Base-by-base conservation (phyloP, 2,797 vertebrate species). In the Allobates femoralis region DNA sequence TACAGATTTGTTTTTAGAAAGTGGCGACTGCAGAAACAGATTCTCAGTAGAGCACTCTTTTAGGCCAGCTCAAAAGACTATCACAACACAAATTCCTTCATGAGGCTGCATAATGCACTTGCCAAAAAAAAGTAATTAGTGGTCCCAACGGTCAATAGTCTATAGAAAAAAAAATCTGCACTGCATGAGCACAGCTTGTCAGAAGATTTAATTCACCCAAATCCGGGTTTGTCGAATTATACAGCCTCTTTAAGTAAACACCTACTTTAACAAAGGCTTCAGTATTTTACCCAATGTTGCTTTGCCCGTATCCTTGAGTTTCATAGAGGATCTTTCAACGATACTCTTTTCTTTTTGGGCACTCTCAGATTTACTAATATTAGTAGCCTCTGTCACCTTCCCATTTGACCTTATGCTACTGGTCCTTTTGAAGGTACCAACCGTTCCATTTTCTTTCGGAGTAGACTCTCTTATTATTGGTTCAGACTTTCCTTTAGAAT, bases 181-280 rank as follows among this genome's bases (percentile, higher is more conserved):
- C 46, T 37, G 75, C 16, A 14, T 60, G 16, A 30, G 60, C 60
- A 69, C 69, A 81, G 67, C 67, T 26, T 26, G 82, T 76, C 77
- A 81, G 30, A 71, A 19, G 5, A 32, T 30, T 58, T 83, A n/a
- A 51, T 21, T 28, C 81, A 83, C 18, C 87, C 87, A 83, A 85
- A 58, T 30, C 8, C 6, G 87, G 83, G 78, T 41, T 81, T 88
- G 87, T 87, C 86, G 41, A 30, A 81, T 79, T 32, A 58, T 34
- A 46, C 18, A 53, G 11, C 37, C 32, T n/a, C 18, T 60, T 77
- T 73, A 79, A 51, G 41, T 37, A 76, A 71, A 80, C 46, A 84
- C 90, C 96, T 92, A 98, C 89, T 98, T 99, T 94, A 96, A 91
- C 81, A 94, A 91, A 0, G 97, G 97, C 88, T 96, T 97, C 11